Conservation (phyloP, 2,888 invertebrate genomes). For the Chrysolina oricalcia region DNA sequence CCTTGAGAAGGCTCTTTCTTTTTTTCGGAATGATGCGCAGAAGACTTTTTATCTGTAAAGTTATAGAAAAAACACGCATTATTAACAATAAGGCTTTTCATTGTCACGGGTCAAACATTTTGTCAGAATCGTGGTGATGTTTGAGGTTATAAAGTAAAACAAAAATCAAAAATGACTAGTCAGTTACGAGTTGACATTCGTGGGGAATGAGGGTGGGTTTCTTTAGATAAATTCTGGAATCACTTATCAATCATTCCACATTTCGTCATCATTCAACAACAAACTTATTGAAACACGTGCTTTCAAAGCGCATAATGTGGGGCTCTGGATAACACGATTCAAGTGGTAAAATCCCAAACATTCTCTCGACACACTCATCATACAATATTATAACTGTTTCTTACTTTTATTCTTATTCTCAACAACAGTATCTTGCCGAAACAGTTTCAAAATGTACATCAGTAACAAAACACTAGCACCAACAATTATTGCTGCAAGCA, state of each 20-base stretch:
- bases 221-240: neutral
- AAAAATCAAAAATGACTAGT: constrained; percentile 11
- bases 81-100: constrained; percentile 29
- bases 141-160: constrained; percentile 13
- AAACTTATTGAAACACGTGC: constrained; percentile 16
- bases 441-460: constrained; percentile 63
- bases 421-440: constrained; percentile 58
- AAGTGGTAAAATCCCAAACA: neutral
- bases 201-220: neutral
- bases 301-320: neutral
- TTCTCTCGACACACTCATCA: neutral
- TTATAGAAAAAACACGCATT: constrained; percentile 38
- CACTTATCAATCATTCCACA: neutral
- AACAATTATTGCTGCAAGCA: constrained; percentile 61
- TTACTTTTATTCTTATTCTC: constrained; percentile 61
- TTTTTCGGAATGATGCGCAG: constrained; percentile 43
- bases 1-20: constrained; percentile 50
- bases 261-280: neutral
- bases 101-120: constrained; percentile 25
- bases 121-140: constrained; percentile 33
- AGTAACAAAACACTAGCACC: constrained; percentile 64
- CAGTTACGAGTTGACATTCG: constrained; percentile 2
- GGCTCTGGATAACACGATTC: neutral
- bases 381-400: constrained; percentile 27
- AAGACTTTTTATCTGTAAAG: constrained; percentile 52